Evolutionary conservation across 2,888 invertebrate species (phyloP), one percentile per base, ranked within the genome.

Genomic region (Drosophila birchii): DNA sequence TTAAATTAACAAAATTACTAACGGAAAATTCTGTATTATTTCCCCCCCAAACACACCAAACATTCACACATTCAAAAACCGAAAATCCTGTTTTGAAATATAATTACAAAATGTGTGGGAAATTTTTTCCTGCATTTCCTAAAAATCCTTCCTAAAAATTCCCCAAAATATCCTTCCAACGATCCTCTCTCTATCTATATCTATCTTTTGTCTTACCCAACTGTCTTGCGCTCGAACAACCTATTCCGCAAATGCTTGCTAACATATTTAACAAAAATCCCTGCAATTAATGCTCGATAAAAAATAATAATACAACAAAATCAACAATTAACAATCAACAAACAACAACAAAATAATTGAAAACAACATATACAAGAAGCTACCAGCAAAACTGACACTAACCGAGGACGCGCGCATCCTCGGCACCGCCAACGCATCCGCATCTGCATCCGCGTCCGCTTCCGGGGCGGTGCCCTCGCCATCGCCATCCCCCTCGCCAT

Each of bases 311-410:
- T 20, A 56, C 68, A 72, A 75, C 26, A 45, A 51, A 64, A 12
- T 9, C 26, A 58, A 20, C 20, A 75, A 66, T 47, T 54, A 36
- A 41, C 43, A 75, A 66, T 47, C 68, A 39, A 47, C 57, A 36
- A 64, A 45, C 49, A 49, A 53, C 26, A 56, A 78, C 18, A 61
- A 26, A 23, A 36, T 38, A 44, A 44, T 57, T 74, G 20, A 36
- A 59, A 49, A 49, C 71, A 61, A 76, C 81, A 83, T 76, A 90
- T 86, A 81, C 81, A 92, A 91, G 91, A 92, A 93, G 92, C 86
- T 93, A 80, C 93, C 93, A 79, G 93, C 93, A 79, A 93, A 93
- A 89, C 88, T 93, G 82, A 93, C 93, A 79, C 86, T 93, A 79
- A 93, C 93, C 75, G 93, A 93, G 91, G 93, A 93, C 86, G 89